phyloP scores from a whole-genome alignment of 92 coral and sea anemone species.

The Pocillopora meandrina region DNA sequence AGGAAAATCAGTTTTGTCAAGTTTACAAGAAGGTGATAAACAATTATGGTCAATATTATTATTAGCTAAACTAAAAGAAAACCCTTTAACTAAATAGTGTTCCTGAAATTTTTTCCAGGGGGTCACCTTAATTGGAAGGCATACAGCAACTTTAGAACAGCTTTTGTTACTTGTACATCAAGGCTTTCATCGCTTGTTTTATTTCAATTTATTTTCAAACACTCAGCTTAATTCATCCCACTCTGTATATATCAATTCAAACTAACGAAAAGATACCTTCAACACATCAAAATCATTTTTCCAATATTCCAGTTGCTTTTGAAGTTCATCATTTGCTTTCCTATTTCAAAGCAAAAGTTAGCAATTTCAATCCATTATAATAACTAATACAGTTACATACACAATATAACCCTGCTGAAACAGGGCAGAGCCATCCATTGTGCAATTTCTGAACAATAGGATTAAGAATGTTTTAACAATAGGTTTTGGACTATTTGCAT shows the following conservation, averaged over 20 bases:
- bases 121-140: not conserved
- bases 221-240: too few species aligned
- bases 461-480: too few species aligned
- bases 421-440: too few species aligned
- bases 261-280: not conserved
- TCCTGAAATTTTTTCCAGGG: too few species aligned
- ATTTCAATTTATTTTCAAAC: too few species aligned
- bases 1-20: not conserved
- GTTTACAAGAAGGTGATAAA: not conserved
- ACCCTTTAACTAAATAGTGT: too few species aligned
- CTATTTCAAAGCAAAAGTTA: not conserved
- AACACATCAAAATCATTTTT: not conserved
- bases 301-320: slow-evolving; percentile 7
- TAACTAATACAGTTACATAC: too few species aligned
- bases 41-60: not conserved
- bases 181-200: too few species aligned
- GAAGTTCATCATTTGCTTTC: slow-evolving; percentile 29
- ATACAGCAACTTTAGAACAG: not conserved
- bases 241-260: not conserved
- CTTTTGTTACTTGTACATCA: too few species aligned
- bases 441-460: too few species aligned
- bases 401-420: too few species aligned
- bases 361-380: not conserved
- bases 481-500: too few species aligned
- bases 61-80: not conserved